Percentiles rank a stretch among this genome's conserved stretches.
These are phyloP conservation scores for Saccostrea cuccullata DNA, from an alignment of 1,140 invertebrate genomes.

Conservation along the genomic window DNA sequence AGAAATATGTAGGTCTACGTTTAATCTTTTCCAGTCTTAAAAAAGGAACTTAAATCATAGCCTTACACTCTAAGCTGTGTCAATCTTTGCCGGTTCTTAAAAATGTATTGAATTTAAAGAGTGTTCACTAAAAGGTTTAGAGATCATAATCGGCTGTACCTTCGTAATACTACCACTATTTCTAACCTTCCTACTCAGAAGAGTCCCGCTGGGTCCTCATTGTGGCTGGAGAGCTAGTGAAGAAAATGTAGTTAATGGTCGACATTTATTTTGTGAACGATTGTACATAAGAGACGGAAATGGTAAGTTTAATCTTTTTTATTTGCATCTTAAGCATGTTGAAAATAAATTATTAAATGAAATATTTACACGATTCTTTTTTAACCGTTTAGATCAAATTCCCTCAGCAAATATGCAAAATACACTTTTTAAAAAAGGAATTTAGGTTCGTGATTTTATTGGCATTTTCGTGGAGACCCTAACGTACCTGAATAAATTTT, in stretches of 20 bases:
- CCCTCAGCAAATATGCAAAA: no score
- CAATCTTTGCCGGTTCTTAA: neutral
- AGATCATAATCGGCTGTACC: constrained; percentile 4
- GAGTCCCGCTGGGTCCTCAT: neutral
- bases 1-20: neutral
- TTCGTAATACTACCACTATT: neutral
- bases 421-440: no score
- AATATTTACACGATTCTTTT: no score
- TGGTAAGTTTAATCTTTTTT: neutral
- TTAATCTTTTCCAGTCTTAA: neutral
- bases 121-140: neutral
- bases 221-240: neutral
- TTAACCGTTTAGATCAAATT: no score
- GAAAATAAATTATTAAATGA: no score
- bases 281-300: neutral
- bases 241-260: neutral
- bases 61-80: neutral
- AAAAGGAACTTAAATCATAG: neutral
- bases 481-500: no score
- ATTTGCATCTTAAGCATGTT: neutral
- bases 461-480: no score
- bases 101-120: neutral
- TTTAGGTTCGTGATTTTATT: no score
- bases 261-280: neutral
- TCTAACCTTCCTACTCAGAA: neutral